These are phyloP conservation scores for Isichthys henryi DNA, from an alignment of 2,113 vertebrate genomes.

Conservation along the genomic window DNA sequence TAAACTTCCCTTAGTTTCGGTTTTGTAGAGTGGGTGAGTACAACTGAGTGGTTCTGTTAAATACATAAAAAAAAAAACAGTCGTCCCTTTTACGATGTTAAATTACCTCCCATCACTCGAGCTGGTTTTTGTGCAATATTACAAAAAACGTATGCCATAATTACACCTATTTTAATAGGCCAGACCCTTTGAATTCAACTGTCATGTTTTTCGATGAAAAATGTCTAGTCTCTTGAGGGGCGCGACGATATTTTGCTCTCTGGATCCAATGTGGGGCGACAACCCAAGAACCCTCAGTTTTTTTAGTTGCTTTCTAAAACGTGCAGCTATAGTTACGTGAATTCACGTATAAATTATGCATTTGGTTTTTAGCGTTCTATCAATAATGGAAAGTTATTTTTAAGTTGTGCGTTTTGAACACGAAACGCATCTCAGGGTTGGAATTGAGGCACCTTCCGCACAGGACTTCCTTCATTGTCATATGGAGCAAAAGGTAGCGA, in stretches of 20 bases:
- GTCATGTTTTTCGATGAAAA: neutral
- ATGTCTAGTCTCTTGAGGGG: neutral
- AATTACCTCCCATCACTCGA: neutral
- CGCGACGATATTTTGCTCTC: neutral
- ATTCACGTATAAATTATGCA: neutral
- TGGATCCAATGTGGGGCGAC: neutral
- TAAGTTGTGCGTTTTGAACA: neutral
- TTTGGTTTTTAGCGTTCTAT: neutral
- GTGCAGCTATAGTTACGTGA: neutral
- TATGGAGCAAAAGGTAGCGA: neutral
- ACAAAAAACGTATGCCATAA: neutral
- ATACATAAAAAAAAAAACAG: neutral
- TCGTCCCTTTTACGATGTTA: neutral
- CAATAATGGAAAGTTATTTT: neutral
- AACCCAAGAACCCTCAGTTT: neutral
- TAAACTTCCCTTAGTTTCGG: neutral
- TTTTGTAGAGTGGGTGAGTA: neutral
- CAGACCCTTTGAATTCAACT: neutral
- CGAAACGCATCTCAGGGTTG: neutral
- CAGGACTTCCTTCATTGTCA: neutral
- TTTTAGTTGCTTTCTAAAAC: neutral
- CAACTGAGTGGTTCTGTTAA: neutral
- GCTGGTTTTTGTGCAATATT: neutral
- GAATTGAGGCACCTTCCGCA: neutral
- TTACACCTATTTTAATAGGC: neutral